These are phyloP conservation scores for Meandrina meandrites DNA, from an alignment of 92 coral and sea anemone species.

Conservation along the genomic window DNA sequence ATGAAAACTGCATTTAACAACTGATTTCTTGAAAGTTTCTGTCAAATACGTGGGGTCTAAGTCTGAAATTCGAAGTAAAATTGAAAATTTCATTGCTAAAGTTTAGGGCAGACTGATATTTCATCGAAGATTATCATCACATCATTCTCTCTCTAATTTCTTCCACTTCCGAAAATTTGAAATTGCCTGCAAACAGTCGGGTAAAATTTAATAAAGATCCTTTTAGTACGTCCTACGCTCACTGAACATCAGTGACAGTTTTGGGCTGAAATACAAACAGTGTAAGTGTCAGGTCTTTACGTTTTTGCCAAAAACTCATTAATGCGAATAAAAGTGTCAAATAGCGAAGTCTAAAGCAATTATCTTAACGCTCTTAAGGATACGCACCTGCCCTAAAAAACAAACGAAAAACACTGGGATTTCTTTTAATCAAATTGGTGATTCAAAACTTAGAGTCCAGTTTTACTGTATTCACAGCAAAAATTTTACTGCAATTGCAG, in stretches of 20 bases:
- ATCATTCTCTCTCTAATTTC: too few species aligned
- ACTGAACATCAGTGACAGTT: background rate
- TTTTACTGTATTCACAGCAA: background rate
- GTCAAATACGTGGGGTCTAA: background rate
- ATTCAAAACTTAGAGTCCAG: background rate
- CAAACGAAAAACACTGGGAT: background rate
- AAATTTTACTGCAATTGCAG: background rate
- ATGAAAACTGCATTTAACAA: background rate
- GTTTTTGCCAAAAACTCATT: background rate
- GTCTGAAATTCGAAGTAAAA: background rate
- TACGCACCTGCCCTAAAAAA: slow-evolving; percentile 12
- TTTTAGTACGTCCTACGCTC: background rate
- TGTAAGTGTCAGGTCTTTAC: background rate
- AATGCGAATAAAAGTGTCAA: background rate
- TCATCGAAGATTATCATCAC: background rate
- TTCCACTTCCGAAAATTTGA: background rate
- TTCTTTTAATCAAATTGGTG: background rate
- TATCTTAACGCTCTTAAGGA: background rate
- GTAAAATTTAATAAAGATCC: background rate
- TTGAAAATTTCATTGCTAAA: background rate
- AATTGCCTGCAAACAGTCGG: background rate
- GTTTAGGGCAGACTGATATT: background rate
- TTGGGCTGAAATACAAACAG: background rate
- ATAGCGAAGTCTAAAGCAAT: background rate
- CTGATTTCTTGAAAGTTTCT: background rate